These are phyloP conservation scores for Eupeodes corollae DNA, from an alignment of 1,140 invertebrate genomes.

Conservation along the genomic window DNA sequence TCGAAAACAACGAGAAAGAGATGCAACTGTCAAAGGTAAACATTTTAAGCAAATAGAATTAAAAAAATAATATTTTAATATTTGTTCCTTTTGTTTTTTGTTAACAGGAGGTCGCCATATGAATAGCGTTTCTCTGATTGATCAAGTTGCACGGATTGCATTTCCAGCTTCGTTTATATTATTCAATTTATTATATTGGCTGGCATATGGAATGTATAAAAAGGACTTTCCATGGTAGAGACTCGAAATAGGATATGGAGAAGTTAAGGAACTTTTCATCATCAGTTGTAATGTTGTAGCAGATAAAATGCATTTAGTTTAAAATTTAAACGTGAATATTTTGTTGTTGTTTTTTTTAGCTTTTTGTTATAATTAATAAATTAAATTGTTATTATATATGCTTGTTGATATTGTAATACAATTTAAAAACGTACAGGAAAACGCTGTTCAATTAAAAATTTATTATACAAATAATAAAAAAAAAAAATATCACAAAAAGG, in stretches of 20 bases:
- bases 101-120: constrained; percentile 48
- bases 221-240: constrained; percentile 32
- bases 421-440: too few species aligned
- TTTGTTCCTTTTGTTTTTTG: not conserved
- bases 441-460: too few species aligned
- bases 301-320: too few species aligned
- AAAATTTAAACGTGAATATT: too few species aligned
- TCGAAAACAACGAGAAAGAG: constrained; percentile 58
- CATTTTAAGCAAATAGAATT: not conserved
- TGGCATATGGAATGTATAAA: constrained; percentile 38
- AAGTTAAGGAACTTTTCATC: too few species aligned
- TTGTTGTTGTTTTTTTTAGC: too few species aligned
- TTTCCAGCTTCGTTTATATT: constrained; percentile 79
- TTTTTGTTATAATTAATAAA: too few species aligned
- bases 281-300: too few species aligned
- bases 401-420: too few species aligned
- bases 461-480: too few species aligned
- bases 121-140: constrained; percentile 81
- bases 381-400: too few species aligned
- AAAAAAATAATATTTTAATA: not conserved
- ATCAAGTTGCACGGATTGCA: constrained; percentile 67
- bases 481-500: too few species aligned
- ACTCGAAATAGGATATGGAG: constrained; percentile 3
- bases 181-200: constrained; percentile 81
- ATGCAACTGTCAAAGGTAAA: constrained; percentile 43